phyloP scores from a whole-genome alignment of 2,113 vertebrate species.

The Protobothrops flavoviridis region DNA sequence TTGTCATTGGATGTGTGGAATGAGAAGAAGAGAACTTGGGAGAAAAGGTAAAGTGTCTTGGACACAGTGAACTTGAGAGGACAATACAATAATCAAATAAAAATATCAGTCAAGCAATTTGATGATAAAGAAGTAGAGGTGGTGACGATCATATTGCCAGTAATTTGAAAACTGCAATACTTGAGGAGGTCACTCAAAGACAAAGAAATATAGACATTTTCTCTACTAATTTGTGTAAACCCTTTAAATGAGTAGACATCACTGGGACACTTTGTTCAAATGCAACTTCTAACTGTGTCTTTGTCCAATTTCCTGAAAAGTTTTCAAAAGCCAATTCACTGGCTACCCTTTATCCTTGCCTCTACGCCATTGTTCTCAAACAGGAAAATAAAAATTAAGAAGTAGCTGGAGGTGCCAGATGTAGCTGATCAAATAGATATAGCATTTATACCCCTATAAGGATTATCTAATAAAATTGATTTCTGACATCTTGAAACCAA shows the following conservation, averaged over 20 bases:
- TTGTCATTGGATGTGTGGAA: not conserved
- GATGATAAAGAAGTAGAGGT: not conserved
- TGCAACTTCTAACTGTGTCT: not conserved
- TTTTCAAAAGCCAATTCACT: not conserved
- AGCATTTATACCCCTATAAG: not conserved
- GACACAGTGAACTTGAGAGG: not conserved
- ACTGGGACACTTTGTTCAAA: not conserved
- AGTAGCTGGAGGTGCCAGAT: not conserved
- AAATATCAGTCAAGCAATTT: not conserved
- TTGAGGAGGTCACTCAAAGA: not conserved
- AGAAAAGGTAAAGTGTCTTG: not conserved
- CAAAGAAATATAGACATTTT: not conserved
- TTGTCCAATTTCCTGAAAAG: not conserved
- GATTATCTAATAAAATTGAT: not conserved
- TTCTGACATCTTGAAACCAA: not conserved
- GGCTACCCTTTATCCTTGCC: not conserved
- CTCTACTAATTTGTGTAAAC: not conserved
- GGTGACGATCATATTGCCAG: not conserved
- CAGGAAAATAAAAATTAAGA: not conserved
- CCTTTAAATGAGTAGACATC: not conserved
- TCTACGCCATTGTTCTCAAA: not conserved
- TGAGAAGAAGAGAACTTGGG: not conserved
- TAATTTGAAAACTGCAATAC: not conserved
- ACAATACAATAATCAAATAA: not conserved
- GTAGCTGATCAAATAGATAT: not conserved